Base-by-base conservation (phyloP, 2,888 invertebrate genomes). In the Opisthograptis luteolata region DNA sequence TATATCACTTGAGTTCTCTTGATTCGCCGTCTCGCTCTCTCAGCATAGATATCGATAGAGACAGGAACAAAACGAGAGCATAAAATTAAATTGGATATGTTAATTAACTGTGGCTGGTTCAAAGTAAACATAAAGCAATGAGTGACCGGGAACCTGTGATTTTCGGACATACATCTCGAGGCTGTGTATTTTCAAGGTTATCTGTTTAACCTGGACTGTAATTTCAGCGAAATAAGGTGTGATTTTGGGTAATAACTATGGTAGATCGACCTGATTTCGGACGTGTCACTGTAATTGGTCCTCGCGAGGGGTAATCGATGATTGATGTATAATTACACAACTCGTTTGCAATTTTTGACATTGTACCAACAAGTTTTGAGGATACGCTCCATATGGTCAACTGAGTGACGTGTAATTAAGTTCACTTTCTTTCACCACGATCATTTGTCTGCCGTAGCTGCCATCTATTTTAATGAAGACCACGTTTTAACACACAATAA, bases 21-120 rank as follows among this genome's bases (percentile, higher is more conserved):
- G 50, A 43, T 61, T 46, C 37, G 9, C 49, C 37, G 22, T 78
- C 80, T 64, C 73, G 27, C 62, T 80, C 66, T n/a, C 53, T 4
- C 46, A 28, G 6, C 12, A 34, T 27, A 27, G 1, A 7, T 22
- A 25, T 31, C 55, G 67, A 76, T 44, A 61, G 64, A 58, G 76
- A 74, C 64, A 59, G 55, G 58, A 52, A 50, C 53, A 53, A 49
- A 50, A 55, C 42, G 56, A 55, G 50, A 58, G 60, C 72, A 76
- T 79, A 74, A 83, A 81, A 81, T 72, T 69, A 76, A 78, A 82
- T 79, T 77, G 77, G 69, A 68, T 70, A 62, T 68, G 67, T 72
- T 81, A 83, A 84, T 86, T 79, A 80, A 77, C 76, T 73, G 74
- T 75, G 70, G 69, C 74, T 67, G 73, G 64, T 72, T 78, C 75